Base-by-base conservation (phyloP, 2,113 vertebrate species). In the Hoplias malabaricus region DNA sequence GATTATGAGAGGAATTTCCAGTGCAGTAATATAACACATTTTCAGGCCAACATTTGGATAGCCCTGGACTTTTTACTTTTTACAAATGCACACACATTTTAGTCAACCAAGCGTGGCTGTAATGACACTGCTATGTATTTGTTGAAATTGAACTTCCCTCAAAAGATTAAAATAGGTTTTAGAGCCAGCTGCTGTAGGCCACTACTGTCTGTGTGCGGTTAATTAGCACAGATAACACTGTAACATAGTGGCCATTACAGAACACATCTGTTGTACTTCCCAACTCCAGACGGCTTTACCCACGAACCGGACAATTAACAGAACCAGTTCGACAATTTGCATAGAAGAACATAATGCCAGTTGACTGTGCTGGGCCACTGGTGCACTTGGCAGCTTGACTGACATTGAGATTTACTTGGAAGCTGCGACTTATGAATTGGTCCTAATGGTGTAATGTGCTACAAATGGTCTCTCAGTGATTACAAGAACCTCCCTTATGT, bases 221-320 rank as follows among this genome's bases (percentile, higher is more conserved):
- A 56, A 82, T 61, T 79, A 48, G 72, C 69, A 57, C 11, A 36
- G 36, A 71, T 67, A 66, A 75, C 79, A n/a, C 48, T 48, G 21
- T 56, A 43, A 23, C 31, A 25, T 68, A 63, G 63, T 73, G 11
- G n/a, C 50, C 13, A 27, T 73, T 69, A 77, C 46, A 23, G 71
- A 59, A 43, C 66, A 73, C 71, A 82, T 82, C 62, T 79, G 71
- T 19, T 66, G 31, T 74, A n/a, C 27, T 43, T 56, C 36, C 31
- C 57, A 31, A 75, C 50, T 70, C 46, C 48, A 82, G 59, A 33
- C 74, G 66, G 38, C 38, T 75, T 4, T 56, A 33, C 57, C 59
- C 48, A 74, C 46, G 19, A 33, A 75, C 56, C 25, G 59, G 57
- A 27, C 42, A 62, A 75, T 66, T 53, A 57, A 43, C 57, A 46